phyloP scores from a whole-genome alignment of 2,113 vertebrate species.

The Panthera uncia region DNA sequence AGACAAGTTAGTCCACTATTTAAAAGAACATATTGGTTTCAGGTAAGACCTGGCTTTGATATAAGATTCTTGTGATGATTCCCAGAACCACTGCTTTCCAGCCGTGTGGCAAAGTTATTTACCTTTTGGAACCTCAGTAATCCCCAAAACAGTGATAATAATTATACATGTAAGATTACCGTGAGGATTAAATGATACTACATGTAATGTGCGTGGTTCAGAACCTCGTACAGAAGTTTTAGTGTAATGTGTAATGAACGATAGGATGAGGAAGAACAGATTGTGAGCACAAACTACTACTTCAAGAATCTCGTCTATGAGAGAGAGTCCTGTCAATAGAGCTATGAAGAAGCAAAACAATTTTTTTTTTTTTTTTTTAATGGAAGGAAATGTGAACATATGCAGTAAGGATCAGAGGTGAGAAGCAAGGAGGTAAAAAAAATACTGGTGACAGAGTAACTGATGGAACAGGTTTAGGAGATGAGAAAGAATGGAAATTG shows the following conservation, averaged over 20 bases:
- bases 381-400: background rate
- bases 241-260: background rate
- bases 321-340: background rate
- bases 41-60: background rate
- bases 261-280: background rate
- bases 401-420: background rate
- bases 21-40: background rate
- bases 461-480: background rate
- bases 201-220: background rate
- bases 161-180: background rate
- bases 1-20: background rate
- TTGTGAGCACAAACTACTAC: background rate
- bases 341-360: background rate
- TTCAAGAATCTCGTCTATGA: background rate
- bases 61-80: background rate
- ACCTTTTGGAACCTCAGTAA: background rate
- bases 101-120: background rate
- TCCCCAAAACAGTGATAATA: background rate
- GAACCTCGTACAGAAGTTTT: background rate
- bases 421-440: background rate
- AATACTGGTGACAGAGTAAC: background rate
- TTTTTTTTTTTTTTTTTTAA: background rate
- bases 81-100: background rate
- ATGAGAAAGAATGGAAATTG: background rate
- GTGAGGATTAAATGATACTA: background rate